Base-by-base conservation (phyloP, 2,113 vertebrate species). In the Athene cunicularia region DNA sequence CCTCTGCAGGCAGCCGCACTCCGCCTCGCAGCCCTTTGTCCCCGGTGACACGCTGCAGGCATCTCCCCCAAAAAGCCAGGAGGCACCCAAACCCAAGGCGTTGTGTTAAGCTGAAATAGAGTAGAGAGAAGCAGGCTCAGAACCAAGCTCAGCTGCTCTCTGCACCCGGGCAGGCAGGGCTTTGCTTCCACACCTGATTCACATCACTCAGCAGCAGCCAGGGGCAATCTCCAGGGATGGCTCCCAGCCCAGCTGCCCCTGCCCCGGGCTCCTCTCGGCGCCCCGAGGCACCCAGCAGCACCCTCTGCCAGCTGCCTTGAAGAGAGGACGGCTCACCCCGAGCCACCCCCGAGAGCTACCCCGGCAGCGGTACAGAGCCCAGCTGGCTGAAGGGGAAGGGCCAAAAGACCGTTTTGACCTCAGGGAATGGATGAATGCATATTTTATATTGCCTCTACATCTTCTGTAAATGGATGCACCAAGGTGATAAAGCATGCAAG, bases 401-500 rank as follows among this genome's bases (percentile, higher is more conserved):
- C 21, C 8, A 1, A 37, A 35, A 71, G 24, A 1, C 33, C 33
- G 55, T 27, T 86, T 91, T 94, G 95, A 79, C 74, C 83, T 80
- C 72, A 32, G 76, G 15, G 72, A 93, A 90, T 47, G 74, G 59
- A 68, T 41, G 28, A 39, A 91, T 95, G 32, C 95, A 86, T 79
- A 86, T 79, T 75, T 90, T 71, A 91, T 88, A 35, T 30, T 67
- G 20, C 11, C 11, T 59, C 63, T 70, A 52, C 67, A 2, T 76
- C 60, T 80, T 68, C 47, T 80, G 76, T 39, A 80, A 95, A 67
- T 53, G 76, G 58, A 85, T 33, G 62, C 24, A 20, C 17, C 10
- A 14, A 43, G 55, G 66, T 64, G 45, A 73, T 30, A 45, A 96
- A 62, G 85, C 53, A 80, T 37, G 56, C 64, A 45, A 53, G 43